Evolutionary conservation across 2,797 vertebrate species (phyloP).

Genomic region (Notolabrus celidotus): DNA sequence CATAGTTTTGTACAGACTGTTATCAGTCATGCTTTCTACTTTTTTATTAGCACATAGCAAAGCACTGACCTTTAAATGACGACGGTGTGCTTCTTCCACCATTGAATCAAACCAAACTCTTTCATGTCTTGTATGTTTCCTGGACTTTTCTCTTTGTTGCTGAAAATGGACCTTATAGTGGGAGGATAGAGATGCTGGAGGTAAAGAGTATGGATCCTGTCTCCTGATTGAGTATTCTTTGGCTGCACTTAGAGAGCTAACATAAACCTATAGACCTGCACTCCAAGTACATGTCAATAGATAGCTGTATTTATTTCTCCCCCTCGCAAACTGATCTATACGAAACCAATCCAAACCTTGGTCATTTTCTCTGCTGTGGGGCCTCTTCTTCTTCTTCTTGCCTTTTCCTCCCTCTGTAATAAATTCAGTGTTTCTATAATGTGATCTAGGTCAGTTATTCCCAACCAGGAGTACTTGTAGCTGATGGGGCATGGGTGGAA

Average conservation of each 20-base stretch:
- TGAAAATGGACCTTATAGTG: not conserved
- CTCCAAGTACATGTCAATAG: conserved; percentile 55
- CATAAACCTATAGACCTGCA: conserved; percentile 59
- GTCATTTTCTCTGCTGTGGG: not conserved
- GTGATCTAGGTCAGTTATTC: not conserved
- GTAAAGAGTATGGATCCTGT: conserved; percentile 48
- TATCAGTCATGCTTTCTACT: not conserved
- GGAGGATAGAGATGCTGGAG: conserved; percentile 30
- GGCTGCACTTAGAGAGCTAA: conserved; percentile 43
- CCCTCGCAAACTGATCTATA: conserved; percentile 43
- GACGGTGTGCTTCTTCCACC: not conserved
- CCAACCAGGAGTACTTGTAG: not conserved
- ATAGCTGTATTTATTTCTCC: conserved; percentile 52
- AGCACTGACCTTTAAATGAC: conserved; percentile 7
- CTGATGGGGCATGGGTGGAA: not conserved
- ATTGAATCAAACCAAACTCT: not conserved
- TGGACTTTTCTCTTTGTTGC: conserved; percentile 14
- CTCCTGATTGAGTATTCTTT: conserved; percentile 41
- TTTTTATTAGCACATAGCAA: not conserved
- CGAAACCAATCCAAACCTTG: not conserved
- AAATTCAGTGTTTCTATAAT: not conserved
- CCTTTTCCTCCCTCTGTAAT: not conserved
- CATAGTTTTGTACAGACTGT: conserved; percentile 1
- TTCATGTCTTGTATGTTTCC: not conserved
- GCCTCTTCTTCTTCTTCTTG: not conserved